Conservation (phyloP, 2,797 vertebrate genomes). For the Phrynocephalus forsythii region DNA sequence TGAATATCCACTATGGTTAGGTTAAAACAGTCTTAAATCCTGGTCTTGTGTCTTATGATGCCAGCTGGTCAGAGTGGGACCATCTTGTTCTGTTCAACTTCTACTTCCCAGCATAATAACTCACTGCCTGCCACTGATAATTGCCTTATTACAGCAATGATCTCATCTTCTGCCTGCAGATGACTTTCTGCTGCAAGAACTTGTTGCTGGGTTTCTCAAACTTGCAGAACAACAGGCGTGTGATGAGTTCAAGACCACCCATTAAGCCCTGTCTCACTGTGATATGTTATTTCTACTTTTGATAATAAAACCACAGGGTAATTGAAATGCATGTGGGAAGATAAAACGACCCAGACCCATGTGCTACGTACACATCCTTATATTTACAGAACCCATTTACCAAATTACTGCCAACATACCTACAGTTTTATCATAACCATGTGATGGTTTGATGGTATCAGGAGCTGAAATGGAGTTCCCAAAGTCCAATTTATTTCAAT, state of each 20-base stretch:
- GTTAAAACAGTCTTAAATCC: neutral
- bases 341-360: conserved; percentile 58
- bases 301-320: conserved; percentile 76
- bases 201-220: conserved; percentile 66
- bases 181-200: conserved; percentile 52
- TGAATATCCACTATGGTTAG: neutral
- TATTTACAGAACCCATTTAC: conserved; percentile 46
- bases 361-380: conserved; percentile 38
- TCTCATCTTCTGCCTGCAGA: conserved; percentile 62
- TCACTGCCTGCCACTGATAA: conserved; percentile 56
- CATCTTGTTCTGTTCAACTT: neutral
- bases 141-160: conserved; percentile 57
- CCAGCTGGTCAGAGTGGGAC: neutral
- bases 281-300: conserved; percentile 69
- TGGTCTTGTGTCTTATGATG: neutral
- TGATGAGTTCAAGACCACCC: conserved; percentile 75
- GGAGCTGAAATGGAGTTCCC: neutral
- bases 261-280: conserved; percentile 67
- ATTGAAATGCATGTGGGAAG: conserved; percentile 61
- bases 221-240: conserved; percentile 58
- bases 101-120: neutral
- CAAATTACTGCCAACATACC: conserved; percentile 44
- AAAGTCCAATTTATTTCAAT: neutral
- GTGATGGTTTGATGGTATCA: neutral
- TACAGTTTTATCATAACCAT: conserved; percentile 39